These are phyloP conservation scores for Macaca mulatta DNA, from an alignment of 2,113 vertebrate species.

Conservation along the genomic window DNA sequence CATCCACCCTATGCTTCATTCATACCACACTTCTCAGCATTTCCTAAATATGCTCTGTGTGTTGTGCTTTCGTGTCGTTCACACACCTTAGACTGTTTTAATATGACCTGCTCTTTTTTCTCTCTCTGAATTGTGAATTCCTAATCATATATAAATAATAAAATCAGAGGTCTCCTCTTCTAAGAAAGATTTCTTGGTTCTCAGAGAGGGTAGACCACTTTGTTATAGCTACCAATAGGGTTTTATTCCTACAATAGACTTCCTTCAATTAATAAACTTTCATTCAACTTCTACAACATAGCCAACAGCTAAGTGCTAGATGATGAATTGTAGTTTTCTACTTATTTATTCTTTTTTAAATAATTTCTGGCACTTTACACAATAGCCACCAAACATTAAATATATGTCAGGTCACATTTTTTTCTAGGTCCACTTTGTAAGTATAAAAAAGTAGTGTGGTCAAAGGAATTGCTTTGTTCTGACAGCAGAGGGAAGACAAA, in stretches of 20 bases:
- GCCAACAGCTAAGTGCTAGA: background rate
- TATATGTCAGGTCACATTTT: background rate
- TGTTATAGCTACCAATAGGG: background rate
- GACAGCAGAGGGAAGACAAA: background rate
- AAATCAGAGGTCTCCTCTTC: background rate
- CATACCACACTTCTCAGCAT: background rate
- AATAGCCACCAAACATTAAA: background rate
- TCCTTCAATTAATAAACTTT: background rate
- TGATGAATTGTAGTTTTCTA: background rate
- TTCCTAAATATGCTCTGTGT: background rate
- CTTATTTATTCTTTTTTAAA: background rate
- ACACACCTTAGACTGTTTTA: background rate
- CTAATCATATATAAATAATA: background rate
- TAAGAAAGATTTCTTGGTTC: background rate
- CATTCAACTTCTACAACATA: too few relatives aligned
- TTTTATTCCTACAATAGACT: background rate
- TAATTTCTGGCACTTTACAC: background rate
- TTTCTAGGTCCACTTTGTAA: background rate
- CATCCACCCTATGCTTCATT: rapidly evolving
- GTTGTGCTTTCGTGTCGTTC: background rate
- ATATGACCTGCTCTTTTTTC: background rate
- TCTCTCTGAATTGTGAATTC: background rate
- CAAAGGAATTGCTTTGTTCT: background rate
- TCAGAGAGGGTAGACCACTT: background rate
- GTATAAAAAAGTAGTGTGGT: background rate